Evolutionary conservation across 2,113 vertebrate species (phyloP).

Genomic region (Tragelaphus imberbis): DNA sequence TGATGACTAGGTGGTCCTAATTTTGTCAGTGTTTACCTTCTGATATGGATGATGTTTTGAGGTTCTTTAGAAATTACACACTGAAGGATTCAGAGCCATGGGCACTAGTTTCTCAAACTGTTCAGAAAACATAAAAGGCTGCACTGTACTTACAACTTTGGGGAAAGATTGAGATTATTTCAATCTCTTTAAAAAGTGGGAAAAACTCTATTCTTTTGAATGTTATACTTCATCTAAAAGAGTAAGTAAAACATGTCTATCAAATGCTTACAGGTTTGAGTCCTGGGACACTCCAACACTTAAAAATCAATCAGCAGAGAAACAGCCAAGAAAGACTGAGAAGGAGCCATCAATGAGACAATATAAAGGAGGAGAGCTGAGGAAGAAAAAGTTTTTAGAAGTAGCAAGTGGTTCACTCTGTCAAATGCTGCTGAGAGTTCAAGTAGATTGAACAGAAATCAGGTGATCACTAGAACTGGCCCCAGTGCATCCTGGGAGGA

Average conservation of each 20-base stretch:
- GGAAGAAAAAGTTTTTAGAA: background rate
- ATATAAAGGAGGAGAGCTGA: background rate
- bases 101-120: background rate
- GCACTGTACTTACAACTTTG: background rate
- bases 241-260: background rate
- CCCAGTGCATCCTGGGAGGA: background rate
- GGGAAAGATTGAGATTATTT: background rate
- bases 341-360: background rate
- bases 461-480: background rate
- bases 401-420: background rate
- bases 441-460: background rate
- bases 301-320: background rate
- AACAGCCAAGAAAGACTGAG: background rate
- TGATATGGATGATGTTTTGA: background rate
- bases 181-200: background rate
- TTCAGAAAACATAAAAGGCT: background rate
- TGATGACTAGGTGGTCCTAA: background rate
- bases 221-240: background rate
- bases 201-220: background rate
- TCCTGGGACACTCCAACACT: background rate
- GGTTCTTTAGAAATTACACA: background rate
- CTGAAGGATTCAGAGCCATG: background rate
- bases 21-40: background rate
- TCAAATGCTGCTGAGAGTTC: background rate
- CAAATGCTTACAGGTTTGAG: background rate